Conservation (phyloP, 2,888 invertebrate species). For the Mesochorus sp. region DNA sequence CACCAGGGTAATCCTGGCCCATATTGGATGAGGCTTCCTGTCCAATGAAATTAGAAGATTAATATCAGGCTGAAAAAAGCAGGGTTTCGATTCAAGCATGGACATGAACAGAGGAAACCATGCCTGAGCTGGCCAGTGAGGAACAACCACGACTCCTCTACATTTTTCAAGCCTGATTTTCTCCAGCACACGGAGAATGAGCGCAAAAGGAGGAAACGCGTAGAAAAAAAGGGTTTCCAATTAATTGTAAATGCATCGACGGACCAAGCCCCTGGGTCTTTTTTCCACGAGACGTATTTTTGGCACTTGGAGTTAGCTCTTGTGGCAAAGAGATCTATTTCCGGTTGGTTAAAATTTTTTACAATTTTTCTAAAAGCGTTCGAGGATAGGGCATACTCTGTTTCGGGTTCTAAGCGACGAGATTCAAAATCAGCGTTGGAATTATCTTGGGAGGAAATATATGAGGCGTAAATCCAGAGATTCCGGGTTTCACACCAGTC, state of each 20-base stretch:
- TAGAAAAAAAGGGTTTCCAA: slow-evolving; percentile 40
- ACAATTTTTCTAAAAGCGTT: neutral
- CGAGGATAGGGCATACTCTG: neutral
- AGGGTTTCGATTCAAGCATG: slow-evolving; percentile 17
- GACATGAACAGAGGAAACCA: slow-evolving; percentile 24
- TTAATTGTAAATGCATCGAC: slow-evolving; percentile 42
- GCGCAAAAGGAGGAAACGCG: slow-evolving; percentile 42
- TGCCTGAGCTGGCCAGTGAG: slow-evolving; percentile 31
- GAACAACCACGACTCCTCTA: slow-evolving; percentile 32
- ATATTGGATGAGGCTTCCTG: neutral
- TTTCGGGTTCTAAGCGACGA: slow-evolving; percentile 7
- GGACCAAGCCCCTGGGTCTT: slow-evolving; percentile 37
- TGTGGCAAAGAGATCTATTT: slow-evolving; percentile 45
- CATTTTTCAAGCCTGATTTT: slow-evolving; percentile 19
- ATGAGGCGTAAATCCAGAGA: slow-evolving; percentile 4
- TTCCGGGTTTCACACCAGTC: slow-evolving; percentile 43
- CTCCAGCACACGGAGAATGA: slow-evolving; percentile 22
- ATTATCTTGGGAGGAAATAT: slow-evolving; percentile 1
- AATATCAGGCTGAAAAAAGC: slow-evolving; percentile 10
- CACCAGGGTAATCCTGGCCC: slow-evolving; percentile 31
- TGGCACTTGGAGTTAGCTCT: slow-evolving; percentile 28
- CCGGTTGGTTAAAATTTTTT: slow-evolving; percentile 4
- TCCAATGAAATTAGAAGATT: slow-evolving; percentile 8
- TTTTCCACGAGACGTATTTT: slow-evolving; percentile 33
- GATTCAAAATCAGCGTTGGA: slow-evolving; percentile 11